Conservation (phyloP, 2,113 vertebrate genomes). For the Elaphurus davidianus region DNA sequence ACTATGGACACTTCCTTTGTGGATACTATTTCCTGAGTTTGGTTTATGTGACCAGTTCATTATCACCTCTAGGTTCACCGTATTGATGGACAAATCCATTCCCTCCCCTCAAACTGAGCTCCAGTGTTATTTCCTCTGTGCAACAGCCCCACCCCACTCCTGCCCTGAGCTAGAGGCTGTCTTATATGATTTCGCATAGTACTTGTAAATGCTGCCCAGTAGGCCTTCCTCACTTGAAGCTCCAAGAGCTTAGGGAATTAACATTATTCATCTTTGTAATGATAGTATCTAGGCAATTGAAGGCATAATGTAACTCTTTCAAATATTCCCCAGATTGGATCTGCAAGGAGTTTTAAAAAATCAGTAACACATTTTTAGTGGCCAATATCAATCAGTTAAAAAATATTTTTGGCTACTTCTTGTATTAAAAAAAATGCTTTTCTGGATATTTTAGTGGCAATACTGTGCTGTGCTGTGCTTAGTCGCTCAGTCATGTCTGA, state of each 20-base stretch:
- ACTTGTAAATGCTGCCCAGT: background rate
- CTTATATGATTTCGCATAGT: background rate
- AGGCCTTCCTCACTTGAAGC: background rate
- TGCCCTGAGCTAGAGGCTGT: background rate
- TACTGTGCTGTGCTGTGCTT: background rate
- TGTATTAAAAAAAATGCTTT: background rate
- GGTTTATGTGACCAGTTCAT: background rate
- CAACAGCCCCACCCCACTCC: background rate
- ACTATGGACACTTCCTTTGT: background rate
- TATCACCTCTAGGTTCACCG: background rate
- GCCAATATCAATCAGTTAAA: background rate
- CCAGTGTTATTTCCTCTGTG: background rate
- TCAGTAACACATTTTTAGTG: background rate
- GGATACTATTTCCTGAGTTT: background rate
- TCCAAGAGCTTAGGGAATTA: background rate
- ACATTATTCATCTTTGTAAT: slow-evolving; percentile 26
- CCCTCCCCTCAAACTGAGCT: background rate
- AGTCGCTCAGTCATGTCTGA: background rate
- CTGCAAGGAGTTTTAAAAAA: slow-evolving; percentile 9
- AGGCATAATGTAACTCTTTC: background rate
- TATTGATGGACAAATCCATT: background rate
- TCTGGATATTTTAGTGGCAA: background rate
- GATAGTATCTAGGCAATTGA: background rate
- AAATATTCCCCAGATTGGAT: background rate
- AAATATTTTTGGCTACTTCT: background rate